Conservation (phyloP, 2,797 vertebrate genomes). For the Syncerus caffer region DNA sequence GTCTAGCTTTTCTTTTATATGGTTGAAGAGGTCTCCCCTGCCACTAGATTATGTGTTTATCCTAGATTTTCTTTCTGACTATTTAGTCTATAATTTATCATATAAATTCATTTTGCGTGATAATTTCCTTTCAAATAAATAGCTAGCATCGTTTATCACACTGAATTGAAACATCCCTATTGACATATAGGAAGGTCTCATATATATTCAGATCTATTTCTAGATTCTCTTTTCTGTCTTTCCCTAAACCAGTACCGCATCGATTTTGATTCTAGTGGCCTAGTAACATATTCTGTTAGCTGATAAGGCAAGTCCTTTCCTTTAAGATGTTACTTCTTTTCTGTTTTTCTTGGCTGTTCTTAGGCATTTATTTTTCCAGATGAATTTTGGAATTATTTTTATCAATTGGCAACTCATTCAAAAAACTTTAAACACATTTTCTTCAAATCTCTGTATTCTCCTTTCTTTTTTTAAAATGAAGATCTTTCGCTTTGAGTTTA, state of each 20-base stretch:
- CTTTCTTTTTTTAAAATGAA: neutral
- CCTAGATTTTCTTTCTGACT: neutral
- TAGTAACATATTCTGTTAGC: neutral
- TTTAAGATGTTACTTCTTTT: neutral
- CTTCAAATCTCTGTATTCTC: neutral
- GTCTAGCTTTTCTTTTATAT: neutral
- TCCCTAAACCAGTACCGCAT: neutral
- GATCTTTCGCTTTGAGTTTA: neutral
- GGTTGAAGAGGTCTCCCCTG: neutral
- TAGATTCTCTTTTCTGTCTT: neutral
- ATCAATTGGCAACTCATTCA: neutral
- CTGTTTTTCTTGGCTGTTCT: neutral
- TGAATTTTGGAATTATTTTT: conserved; percentile 4
- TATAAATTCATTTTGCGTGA: neutral
- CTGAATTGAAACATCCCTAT: neutral
- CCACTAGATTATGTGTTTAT: neutral
- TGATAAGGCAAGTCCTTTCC: neutral
- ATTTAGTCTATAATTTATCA: neutral
- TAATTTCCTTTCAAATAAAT: neutral
- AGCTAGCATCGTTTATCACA: neutral
- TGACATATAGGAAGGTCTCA: neutral
- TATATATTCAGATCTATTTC: neutral
- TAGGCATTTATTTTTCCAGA: neutral
- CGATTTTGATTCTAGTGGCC: neutral
- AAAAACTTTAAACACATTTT: neutral